These are phyloP conservation scores for Limnephilus lunatus DNA, from an alignment of 2,888 invertebrate species.

Conservation along the genomic window DNA sequence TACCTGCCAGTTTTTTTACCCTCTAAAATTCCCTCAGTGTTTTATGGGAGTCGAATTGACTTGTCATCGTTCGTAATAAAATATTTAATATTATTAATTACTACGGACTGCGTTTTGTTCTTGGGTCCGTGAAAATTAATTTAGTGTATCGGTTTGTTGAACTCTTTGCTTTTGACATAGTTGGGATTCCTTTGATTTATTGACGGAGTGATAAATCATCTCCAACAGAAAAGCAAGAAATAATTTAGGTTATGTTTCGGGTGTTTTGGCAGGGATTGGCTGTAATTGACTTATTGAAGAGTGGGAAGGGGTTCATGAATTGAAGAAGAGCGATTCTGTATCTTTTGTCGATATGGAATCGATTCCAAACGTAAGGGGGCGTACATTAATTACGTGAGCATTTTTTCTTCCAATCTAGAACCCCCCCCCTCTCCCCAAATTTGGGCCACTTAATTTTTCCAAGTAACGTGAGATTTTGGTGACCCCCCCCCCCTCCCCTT, in stretches of 20 bases:
- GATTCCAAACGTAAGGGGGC: no score
- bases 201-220: neutral
- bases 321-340: no score
- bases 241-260: neutral
- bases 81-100: constrained; percentile 41
- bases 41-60: constrained; percentile 59
- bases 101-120: constrained; percentile 5
- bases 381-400: no score
- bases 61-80: constrained; percentile 57
- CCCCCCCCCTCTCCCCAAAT: no score
- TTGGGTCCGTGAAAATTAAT: constrained; percentile 11
- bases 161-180: constrained; percentile 16
- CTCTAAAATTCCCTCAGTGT: constrained; percentile 51
- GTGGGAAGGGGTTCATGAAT: no score
- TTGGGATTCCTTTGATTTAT: neutral
- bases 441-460: no score
- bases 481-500: no score
- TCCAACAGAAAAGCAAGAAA: neutral
- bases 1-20: constrained; percentile 52
- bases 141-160: constrained; percentile 12
- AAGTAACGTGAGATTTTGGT: no score
- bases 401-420: no score
- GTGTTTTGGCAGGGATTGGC: no score
- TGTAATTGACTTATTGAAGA: no score
- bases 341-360: no score